Evolutionary conservation across 2,888 invertebrate species (phyloP), one percentile per base, ranked within the genome.

Genomic region (Nemapogon koenigi): DNA sequence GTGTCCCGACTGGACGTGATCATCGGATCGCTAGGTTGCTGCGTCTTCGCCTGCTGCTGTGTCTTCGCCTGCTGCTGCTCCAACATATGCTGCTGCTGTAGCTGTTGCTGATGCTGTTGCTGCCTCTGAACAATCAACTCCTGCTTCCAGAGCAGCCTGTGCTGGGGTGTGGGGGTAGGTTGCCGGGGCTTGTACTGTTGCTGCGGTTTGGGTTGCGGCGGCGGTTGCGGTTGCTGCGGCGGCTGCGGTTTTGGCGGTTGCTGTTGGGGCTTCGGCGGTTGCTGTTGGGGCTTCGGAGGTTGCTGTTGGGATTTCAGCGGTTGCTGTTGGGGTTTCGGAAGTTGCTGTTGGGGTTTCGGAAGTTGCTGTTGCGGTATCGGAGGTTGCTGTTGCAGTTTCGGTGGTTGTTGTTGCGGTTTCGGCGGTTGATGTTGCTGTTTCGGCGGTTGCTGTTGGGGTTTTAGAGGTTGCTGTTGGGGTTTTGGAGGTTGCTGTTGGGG

Each of bases 1-100:
- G 72, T 70, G 36, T 79, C 79, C 13, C 79, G 49, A 47, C 79
- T 80, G 1, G 71, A 71, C 4, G 30, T 4, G 0, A 70, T 46
- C 0, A 73, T 71, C n/a, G 64, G 56, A n/a, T n/a, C n/a, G n/a
- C n/a, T n/a, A n/a, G n/a, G n/a, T n/a, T n/a, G n/a, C n/a, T n/a
- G n/a, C n/a, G n/a, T n/a, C n/a, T n/a, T n/a, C n/a, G n/a, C 53
- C 39, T 54, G 55, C 16, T 45, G 43, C 36, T 44, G 40, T 18
- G 32, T 42, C 19, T 46, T 45, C 43, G 40, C 46, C 29, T 38
- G 41, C 4, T 40, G 43, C 4, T 43, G 41, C 3, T 46, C 48
- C 10, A 48, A 46, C 0, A 26, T 15, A 16, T 53, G 53, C 29
- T 53, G 54, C 7, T 49, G 48, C 14, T 43, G 39, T 19, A 38